These are phyloP conservation scores for Atethmia centrago DNA, from an alignment of 2,888 invertebrate genomes.

Conservation along the genomic window DNA sequence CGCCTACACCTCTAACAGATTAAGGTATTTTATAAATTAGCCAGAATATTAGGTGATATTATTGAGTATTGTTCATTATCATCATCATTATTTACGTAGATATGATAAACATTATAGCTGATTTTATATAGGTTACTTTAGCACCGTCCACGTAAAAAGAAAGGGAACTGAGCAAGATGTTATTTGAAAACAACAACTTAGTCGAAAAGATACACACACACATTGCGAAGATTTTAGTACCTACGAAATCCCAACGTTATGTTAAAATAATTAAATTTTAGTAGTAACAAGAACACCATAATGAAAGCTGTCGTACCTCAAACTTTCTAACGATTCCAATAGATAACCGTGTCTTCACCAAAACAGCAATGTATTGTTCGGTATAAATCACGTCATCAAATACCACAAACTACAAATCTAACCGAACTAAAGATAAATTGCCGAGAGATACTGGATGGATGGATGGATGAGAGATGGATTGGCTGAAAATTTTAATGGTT, in stretches of 20 bases:
- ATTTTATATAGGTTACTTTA: constrained; percentile 25
- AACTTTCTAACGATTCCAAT: constrained; percentile 48
- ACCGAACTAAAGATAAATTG: constrained; percentile 41
- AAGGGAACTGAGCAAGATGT: background rate
- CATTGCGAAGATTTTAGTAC: background rate
- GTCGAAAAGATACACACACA: background rate
- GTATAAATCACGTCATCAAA: constrained; percentile 41
- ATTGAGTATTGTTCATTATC: background rate
- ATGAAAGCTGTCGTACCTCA: constrained; percentile 38
- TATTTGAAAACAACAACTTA: background rate
- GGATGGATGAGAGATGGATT: constrained; percentile 43
- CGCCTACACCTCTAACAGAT: no score
- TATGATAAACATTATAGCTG: background rate
- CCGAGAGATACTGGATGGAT: constrained; percentile 39
- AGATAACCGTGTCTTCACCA: constrained; percentile 29
- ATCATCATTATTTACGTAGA: constrained; percentile 10
- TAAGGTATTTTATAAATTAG: background rate
- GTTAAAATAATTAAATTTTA: background rate
- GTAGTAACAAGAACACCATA: background rate
- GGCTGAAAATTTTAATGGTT: constrained; percentile 48
- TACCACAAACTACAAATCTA: constrained; percentile 50
- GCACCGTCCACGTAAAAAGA: constrained; percentile 28
- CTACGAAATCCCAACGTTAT: rapidly evolving
- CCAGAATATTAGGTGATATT: background rate
- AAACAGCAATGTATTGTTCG: constrained; percentile 35